These are phyloP conservation scores for Atherix ibis DNA, from an alignment of 2,888 invertebrate species.

Conservation along the genomic window DNA sequence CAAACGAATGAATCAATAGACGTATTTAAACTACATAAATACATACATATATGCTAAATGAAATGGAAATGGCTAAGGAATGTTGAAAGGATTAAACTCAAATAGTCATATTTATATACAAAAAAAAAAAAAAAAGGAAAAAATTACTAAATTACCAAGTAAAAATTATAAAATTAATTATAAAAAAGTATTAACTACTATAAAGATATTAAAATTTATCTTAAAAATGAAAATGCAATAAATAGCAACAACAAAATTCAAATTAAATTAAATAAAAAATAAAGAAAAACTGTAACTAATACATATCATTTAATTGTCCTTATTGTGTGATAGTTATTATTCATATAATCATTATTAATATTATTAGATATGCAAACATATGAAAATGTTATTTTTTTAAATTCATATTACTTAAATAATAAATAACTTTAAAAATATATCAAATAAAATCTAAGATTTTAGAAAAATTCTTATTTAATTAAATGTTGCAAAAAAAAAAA, in stretches of 20 bases:
- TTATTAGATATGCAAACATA: conserved; percentile 2
- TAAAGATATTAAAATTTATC: too few species aligned
- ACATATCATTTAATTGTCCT: conserved; percentile 13
- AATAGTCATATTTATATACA: too few species aligned
- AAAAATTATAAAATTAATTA: conserved; percentile 6
- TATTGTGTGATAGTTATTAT: conserved; percentile 12
- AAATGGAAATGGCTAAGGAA: too few species aligned
- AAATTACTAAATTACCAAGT: conserved; percentile 6
- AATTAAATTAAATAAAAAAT: conserved; percentile 5
- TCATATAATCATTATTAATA: conserved; percentile 1
- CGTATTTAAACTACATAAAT: too few species aligned
- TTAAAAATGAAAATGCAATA: too few species aligned
- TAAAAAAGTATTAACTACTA: conserved; percentile 5
- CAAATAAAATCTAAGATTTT: conserved; percentile 2
- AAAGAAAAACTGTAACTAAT: conserved; percentile 8
- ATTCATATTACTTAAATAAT: background rate
- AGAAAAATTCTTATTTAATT: conserved; percentile 1
- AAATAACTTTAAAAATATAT: conserved; percentile 1
- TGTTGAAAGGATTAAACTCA: too few species aligned
- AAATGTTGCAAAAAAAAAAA: too few species aligned
- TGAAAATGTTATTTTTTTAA: conserved; percentile 4
- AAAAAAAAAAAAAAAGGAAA: too few species aligned
- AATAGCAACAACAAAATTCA: conserved; percentile 3
- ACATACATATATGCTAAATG: too few species aligned
- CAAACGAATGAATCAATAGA: too few species aligned